Percentiles rank a stretch among this genome's conserved stretches.
Conservation (phyloP, 2,113 vertebrate genomes). For the Brachyhypopomus occidentalis region DNA sequence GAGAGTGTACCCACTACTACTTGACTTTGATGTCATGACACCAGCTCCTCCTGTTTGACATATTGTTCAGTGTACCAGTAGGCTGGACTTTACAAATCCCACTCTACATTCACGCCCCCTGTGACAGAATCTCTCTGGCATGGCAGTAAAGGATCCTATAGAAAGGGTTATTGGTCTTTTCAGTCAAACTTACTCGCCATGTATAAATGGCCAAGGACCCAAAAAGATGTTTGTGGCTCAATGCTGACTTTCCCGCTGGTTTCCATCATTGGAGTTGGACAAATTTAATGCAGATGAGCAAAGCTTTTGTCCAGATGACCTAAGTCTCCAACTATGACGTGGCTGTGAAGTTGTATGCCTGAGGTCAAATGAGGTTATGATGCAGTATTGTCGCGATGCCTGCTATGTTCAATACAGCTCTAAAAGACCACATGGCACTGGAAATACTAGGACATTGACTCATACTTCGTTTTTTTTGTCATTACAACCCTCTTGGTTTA, state of each 20-base stretch:
- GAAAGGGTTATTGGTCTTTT: background rate
- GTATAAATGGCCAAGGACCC: background rate
- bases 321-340: background rate
- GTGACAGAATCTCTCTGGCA: background rate
- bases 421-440: constrained; percentile 12
- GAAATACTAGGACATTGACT: constrained; percentile 23
- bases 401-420: constrained; percentile 19
- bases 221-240: background rate
- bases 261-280: background rate
- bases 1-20: background rate
- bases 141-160: background rate
- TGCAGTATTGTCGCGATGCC: background rate
- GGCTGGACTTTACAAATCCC: background rate
- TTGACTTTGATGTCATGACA: background rate
- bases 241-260: background rate
- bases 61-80: background rate
- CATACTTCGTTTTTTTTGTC: constrained; percentile 20
- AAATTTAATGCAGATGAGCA: constrained; percentile 17
- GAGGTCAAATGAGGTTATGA: background rate
- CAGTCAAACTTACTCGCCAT: background rate
- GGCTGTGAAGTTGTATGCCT: background rate
- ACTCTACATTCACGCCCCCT: background rate
- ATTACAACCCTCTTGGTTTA: constrained; percentile 14
- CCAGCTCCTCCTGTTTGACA: background rate
- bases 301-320: background rate